Evolutionary conservation across 2,888 invertebrate species (phyloP).

Genomic region (Chamaedrilus cognettii): DNA sequence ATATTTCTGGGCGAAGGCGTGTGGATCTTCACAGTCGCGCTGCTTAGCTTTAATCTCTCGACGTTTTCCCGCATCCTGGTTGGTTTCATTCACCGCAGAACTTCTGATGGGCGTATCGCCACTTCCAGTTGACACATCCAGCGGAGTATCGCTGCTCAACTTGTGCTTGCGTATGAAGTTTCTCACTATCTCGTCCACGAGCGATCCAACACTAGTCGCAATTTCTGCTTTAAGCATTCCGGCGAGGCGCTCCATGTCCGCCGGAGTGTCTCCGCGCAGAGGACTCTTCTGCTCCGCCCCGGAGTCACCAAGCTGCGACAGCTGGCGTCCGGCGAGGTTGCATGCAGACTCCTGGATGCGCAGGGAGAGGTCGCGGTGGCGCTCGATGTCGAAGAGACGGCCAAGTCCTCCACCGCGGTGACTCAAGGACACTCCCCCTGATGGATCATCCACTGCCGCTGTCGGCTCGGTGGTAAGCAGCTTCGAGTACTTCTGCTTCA

Average conservation of each 20-base stretch:
- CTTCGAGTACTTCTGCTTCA: slow-evolving; percentile 18
- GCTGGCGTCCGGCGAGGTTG: neutral
- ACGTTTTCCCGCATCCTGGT: neutral
- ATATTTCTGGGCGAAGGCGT: neutral
- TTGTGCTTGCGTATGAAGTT: slow-evolving; percentile 62
- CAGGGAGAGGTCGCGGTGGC: neutral
- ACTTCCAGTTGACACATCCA: slow-evolving; percentile 7
- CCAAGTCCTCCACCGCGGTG: neutral
- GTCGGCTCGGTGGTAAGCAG: neutral
- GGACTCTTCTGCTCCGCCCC: slow-evolving; percentile 9
- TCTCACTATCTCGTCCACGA: slow-evolving; percentile 86
- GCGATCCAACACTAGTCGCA: slow-evolving; percentile 76
- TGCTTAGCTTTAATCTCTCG: neutral
- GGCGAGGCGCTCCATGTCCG: slow-evolving; percentile 77
- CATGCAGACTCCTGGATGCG: slow-evolving; percentile 1
- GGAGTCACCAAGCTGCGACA: neutral
- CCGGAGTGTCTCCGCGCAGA: slow-evolving; percentile 8
- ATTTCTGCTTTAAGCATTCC: slow-evolving; percentile 90
- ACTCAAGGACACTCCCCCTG: no score
- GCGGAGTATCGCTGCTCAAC: slow-evolving; percentile 14
- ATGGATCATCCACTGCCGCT: no score
- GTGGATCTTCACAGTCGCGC: neutral
- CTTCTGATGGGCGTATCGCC: neutral
- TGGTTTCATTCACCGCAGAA: neutral
- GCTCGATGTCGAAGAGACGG: neutral